phyloP scores from a whole-genome alignment of 2,797 vertebrate genomes.

The Lepilemur septentrionalis region DNA sequence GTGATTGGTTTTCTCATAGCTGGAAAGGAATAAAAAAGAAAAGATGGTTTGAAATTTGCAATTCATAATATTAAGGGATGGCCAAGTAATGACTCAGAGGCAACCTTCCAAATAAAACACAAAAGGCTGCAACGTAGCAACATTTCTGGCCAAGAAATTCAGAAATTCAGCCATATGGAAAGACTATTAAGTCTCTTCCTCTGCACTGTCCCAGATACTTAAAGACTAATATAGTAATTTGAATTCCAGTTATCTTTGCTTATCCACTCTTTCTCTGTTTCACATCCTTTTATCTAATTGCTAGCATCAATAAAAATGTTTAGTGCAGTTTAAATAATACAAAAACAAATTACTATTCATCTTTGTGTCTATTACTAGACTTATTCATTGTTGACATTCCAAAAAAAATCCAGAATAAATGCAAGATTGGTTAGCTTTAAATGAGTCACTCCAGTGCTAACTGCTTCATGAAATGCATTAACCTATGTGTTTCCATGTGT shows the following conservation, averaged over 20 bases:
- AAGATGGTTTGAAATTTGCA: slow-evolving; percentile 40
- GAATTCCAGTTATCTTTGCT: neutral
- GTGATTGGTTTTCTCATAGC: slow-evolving; percentile 20
- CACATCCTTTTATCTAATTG: neutral
- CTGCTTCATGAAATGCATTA: neutral
- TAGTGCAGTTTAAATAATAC: neutral
- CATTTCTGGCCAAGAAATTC: slow-evolving; percentile 3
- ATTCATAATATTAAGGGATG: slow-evolving; percentile 39
- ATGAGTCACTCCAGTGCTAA: neutral
- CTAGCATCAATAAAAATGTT: neutral
- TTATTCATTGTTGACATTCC: neutral
- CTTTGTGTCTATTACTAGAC: neutral
- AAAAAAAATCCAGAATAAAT: neutral
- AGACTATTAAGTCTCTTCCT: neutral
- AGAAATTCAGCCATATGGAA: neutral
- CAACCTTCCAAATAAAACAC: slow-evolving; percentile 31
- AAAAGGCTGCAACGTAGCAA: neutral
- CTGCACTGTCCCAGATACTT: neutral
- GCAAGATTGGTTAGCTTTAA: neutral
- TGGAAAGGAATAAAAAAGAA: slow-evolving; percentile 19
- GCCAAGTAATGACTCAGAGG: slow-evolving; percentile 42
- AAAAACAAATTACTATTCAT: neutral
- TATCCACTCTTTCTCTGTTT: neutral
- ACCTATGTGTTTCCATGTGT: slow-evolving; percentile 77
- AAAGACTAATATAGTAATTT: neutral